Percentiles rank a stretch among this genome's conserved stretches.
Evolutionary conservation across 2,888 invertebrate genomes (phyloP).

Genomic region (Eupithecia insigniata): DNA sequence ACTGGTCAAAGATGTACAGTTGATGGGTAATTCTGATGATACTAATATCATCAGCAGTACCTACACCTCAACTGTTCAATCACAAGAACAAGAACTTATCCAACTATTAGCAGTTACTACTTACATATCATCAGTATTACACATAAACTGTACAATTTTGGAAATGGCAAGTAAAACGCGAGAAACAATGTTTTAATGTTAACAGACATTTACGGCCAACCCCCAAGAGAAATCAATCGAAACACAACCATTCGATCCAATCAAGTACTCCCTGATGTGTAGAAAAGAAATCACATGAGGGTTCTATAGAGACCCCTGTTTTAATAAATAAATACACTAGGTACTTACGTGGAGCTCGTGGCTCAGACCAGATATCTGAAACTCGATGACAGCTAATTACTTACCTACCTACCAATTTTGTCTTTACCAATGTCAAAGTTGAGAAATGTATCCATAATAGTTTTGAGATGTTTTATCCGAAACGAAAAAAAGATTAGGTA

Average conservation of each 20-base stretch:
- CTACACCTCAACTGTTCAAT: too few relatives aligned
- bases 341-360: not conserved
- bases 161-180: not conserved
- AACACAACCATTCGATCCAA: slow-evolving; percentile 32
- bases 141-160: not conserved
- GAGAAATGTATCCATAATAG: not conserved
- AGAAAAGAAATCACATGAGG: slow-evolving; percentile 1
- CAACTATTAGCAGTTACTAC: too few relatives aligned
- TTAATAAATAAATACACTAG: not conserved
- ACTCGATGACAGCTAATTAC: not conserved
- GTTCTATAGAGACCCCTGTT: not conserved
- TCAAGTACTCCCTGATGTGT: slow-evolving; percentile 13
- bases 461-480: not conserved
- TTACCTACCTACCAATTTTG: not conserved
- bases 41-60: too few relatives aligned
- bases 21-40: too few relatives aligned
- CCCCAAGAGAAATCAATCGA: slow-evolving; percentile 52
- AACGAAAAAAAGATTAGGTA: not conserved
- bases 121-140: not conserved
- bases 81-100: not conserved
- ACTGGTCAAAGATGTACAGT: too few relatives aligned
- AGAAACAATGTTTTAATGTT: slow-evolving; percentile 9
- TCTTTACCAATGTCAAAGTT: not conserved
- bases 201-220: slow-evolving; percentile 37
- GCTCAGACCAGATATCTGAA: not conserved